Evolutionary conservation across 1,140 invertebrate genomes (phyloP).

Genomic region (Pseudoatta argentina): DNA sequence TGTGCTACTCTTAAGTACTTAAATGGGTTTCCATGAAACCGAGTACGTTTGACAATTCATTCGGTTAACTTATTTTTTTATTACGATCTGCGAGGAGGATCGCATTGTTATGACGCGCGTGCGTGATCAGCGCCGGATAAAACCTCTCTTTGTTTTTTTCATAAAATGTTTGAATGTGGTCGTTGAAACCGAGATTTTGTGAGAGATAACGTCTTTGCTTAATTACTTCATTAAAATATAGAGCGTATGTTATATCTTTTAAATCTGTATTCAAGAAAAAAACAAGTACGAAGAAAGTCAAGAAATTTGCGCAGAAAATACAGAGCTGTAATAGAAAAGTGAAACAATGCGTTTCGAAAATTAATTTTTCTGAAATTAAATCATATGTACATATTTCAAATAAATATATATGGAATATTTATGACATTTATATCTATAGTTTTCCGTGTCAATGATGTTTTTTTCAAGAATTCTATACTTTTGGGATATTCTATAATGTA

Average conservation of each 20-base stretch:
- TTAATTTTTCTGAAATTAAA: too few species aligned
- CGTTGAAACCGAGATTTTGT: conserved; percentile 22
- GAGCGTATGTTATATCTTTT: too few species aligned
- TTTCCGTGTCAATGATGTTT: too few species aligned
- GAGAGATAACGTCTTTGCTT: not conserved
- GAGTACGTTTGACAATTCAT: conserved; percentile 37
- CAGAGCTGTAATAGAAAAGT: too few species aligned
- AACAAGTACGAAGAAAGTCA: not conserved
- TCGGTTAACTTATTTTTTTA: conserved; percentile 36
- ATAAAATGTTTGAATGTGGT: not conserved
- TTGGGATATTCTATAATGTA: not conserved
- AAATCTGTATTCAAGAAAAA: too few species aligned
- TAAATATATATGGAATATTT: too few species aligned
- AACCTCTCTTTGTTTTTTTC: conserved; percentile 20
- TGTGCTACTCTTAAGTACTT: conserved; percentile 41
- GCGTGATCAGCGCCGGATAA: conserved; percentile 5
- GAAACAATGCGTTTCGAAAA: too few species aligned
- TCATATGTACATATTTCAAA: too few species aligned
- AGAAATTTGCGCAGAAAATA: not conserved
- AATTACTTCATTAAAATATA: conserved; percentile 19
- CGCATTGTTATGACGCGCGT: conserved; percentile 30
- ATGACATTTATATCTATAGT: too few species aligned
- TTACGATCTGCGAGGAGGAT: not conserved
- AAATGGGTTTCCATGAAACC: conserved; percentile 33
- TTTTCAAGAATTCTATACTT: not conserved